phyloP scores from a whole-genome alignment of 64 coral and sea anemone genomes.

The Montipora capricornis region DNA sequence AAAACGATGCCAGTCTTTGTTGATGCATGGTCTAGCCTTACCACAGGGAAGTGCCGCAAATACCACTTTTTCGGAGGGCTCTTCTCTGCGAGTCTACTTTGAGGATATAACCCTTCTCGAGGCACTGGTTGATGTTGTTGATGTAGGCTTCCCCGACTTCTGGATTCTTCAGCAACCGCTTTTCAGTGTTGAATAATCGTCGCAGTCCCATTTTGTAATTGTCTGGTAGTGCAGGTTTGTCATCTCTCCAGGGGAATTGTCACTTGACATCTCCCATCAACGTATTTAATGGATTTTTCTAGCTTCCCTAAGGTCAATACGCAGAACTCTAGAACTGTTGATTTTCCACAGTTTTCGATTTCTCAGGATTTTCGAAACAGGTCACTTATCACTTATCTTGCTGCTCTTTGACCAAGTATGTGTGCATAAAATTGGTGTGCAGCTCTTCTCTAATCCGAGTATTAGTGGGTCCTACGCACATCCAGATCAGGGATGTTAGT shows the following conservation, averaged over 20 bases:
- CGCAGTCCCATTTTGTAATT: constrained; percentile 55
- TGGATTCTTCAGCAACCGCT: background rate
- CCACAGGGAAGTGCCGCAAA: too few species aligned
- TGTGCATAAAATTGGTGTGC: constrained; percentile 45
- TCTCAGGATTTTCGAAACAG: constrained; percentile 42
- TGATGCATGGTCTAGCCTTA: too few species aligned
- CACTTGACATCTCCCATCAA: too few species aligned
- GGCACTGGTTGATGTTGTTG: constrained; percentile 28
- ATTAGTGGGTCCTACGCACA: constrained; percentile 13
- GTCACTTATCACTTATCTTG: background rate
- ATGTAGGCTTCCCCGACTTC: constrained; percentile 1
- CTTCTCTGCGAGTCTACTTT: background rate
- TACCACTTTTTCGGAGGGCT: too few species aligned
- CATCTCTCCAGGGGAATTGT: too few species aligned
- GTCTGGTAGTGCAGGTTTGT: background rate
- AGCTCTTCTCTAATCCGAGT: background rate
- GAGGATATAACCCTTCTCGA: background rate
- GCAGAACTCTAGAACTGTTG: too few species aligned
- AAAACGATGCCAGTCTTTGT: constrained; percentile 31
- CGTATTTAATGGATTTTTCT: too few species aligned
- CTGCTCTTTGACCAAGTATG: constrained; percentile 16
- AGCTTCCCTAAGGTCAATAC: too few species aligned
- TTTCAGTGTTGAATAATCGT: background rate
- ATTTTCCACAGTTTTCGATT: background rate
- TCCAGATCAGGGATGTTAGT: constrained; percentile 46